Evolutionary conservation across 2,113 vertebrate species (phyloP), one percentile per base, ranked within the genome.

Genomic region (Psilopsiagon aurifrons): DNA sequence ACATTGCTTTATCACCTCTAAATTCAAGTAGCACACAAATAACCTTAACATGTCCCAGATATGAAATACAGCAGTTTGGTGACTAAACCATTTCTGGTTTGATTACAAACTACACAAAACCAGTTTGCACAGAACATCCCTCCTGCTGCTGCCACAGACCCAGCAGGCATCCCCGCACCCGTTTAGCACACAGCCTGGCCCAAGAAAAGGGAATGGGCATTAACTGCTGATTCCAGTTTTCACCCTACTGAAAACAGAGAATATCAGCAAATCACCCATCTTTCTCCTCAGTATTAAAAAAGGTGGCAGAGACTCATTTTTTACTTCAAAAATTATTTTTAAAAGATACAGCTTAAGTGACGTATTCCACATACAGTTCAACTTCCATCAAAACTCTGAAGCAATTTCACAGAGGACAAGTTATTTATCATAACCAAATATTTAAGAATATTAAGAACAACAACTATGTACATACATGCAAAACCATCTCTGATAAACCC

Each of bases 401-500:
- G 71, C 5, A 39, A n/a, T 76, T 94, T 83, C 37, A 20, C 5
- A 10, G 17, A 55, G 7, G 16, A 9, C 10, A 63, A 78, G 51
- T 18, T 43, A 15, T 46, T 78, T 86, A 76, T 25, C 39, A 51
- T 29, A 93, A 43, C 20, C 4, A 11, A 86, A 17, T 23, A 68
- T 28, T 76, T 69, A 82, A 64, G 20, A 88, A 20, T 17, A 70
- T 17, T 66, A 70, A 69, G 64, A 88, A 17, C 12, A 91, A 76
- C 12, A 79, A 46, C 22, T 41, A n/a, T 6, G 19, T 46, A 71
- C 24, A 41, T 60, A 90, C 69, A 87, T 83, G 83, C 25, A 95
- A 54, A 95, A 54, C 37, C 49, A 49, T 81, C 80, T 95, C 86
- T 89, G 69, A 86, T 83, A 88, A 88, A 91, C 86, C 31, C 41